Evolutionary conservation across 1,140 invertebrate genomes (phyloP).

Genomic region (Dolichoris vasculosae): DNA sequence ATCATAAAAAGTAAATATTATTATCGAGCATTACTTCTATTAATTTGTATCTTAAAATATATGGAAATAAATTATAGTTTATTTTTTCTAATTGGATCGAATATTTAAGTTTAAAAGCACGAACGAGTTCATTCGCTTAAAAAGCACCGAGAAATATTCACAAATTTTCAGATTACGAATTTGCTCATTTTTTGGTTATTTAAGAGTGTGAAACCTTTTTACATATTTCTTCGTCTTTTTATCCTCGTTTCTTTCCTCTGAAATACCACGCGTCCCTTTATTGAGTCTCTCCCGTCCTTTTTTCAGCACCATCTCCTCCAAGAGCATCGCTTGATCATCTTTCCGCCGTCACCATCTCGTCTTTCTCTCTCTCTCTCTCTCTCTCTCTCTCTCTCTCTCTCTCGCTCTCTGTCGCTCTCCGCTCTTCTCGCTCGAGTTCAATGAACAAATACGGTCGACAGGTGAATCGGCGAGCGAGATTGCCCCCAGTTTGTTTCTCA

Average conservation of each 20-base stretch:
- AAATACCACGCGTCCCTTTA: neutral
- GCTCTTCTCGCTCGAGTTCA: constrained; percentile 2
- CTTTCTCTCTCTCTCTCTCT: neutral
- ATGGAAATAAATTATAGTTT: too few species aligned
- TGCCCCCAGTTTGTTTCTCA: constrained; percentile 45
- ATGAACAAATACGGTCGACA: constrained; percentile 41
- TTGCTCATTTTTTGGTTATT: neutral
- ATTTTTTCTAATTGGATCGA: too few species aligned
- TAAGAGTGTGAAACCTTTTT: neutral
- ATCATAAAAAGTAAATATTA: too few species aligned
- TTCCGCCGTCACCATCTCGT: neutral
- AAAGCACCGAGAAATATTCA: too few species aligned
- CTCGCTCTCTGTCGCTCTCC: neutral
- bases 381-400: neutral
- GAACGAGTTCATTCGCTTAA: too few species aligned
- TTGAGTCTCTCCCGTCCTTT: neutral
- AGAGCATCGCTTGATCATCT: constrained; percentile 22
- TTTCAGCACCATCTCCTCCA: neutral
- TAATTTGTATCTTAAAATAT: too few species aligned
- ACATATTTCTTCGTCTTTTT: neutral
- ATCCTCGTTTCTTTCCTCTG: neutral
- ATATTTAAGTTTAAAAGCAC: too few species aligned
- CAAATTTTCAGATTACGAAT: neutral
- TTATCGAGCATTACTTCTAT: too few species aligned
- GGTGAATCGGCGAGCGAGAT: constrained; percentile 40